Base-by-base conservation (phyloP, 2,888 invertebrate species). In the Autographa gamma region DNA sequence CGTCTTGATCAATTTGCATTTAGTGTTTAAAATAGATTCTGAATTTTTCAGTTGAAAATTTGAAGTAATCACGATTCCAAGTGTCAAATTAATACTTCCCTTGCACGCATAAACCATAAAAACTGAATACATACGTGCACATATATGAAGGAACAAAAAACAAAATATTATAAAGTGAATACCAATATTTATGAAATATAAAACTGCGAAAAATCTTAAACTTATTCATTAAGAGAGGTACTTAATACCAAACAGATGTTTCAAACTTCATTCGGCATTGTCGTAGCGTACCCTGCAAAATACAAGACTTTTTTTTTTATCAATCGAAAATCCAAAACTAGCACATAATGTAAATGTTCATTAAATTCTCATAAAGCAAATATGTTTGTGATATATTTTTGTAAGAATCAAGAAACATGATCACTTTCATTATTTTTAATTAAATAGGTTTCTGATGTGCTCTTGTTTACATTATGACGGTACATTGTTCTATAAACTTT, bases 281-380 rank as follows among this genome's bases (percentile, higher is more conserved):
- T 96, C 95, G 81, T 96, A 96, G 73, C 96, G 93, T 59, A 96
- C 94, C 86, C 96, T 96, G 95, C 79, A 94, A 95, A 85, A 82
- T 85, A 81, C 78, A 73, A 79, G 71, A 71, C 60, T 54, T 65
- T 38, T 38, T 43, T 19, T 38, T 34, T 58, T 0, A 52, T n/a
- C 62, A 73, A 65, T 34, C 9, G 34, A 6, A 34, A 34, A 34
- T 34, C 34, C 25, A 25, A 25, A 34, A 34, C 6, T 34, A 4
- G 6, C 34, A 34, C 34, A 34, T 34, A 34, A 34, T 8, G 9
- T 34, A 34, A 34, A 34, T 34, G 34, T 34, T 34, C 4, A 8
- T 34, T 34, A 34, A 34, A 34, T 34, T 34, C 6, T 34, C 34
- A 8, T 34, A 34, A 34, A 2, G 34, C 34, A 34, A 34, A 34